These are phyloP conservation scores for Epiblema foenella DNA, from an alignment of 2,888 invertebrate species.

Conservation along the genomic window DNA sequence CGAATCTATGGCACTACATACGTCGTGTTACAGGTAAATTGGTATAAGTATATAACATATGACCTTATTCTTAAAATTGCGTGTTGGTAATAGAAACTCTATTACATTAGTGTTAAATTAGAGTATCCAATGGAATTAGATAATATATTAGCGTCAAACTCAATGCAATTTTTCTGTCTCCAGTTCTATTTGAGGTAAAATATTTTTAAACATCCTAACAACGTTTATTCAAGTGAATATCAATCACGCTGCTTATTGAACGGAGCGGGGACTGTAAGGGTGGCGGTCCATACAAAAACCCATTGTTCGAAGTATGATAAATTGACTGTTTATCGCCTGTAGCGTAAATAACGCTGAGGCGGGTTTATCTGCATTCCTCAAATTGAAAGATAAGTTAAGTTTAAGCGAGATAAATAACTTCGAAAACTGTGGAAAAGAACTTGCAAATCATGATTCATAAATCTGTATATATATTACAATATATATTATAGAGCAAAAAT, in stretches of 20 bases:
- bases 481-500: too few relatives aligned
- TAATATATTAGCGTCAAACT: too few relatives aligned
- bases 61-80: too few relatives aligned
- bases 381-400: slow-evolving; percentile 11
- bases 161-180: too few relatives aligned
- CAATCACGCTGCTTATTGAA: slow-evolving; percentile 38
- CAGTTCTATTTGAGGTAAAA: slow-evolving; percentile 1
- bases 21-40: too few relatives aligned
- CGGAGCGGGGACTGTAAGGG: slow-evolving; percentile 30
- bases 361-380: slow-evolving; percentile 18
- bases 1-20: too few relatives aligned
- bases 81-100: too few relatives aligned
- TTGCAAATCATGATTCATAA: not conserved
- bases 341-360: slow-evolving; percentile 28
- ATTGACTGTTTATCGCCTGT: slow-evolving; percentile 37
- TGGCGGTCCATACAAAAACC: slow-evolving; percentile 41
- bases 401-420: slow-evolving; percentile 14
- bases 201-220: slow-evolving; percentile 24
- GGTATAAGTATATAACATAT: too few relatives aligned
- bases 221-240: slow-evolving; percentile 34
- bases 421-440: not conserved
- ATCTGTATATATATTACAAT: too few relatives aligned
- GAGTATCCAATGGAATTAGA: too few relatives aligned
- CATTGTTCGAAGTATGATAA: slow-evolving; percentile 44
- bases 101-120: too few relatives aligned